These are phyloP conservation scores for Dipodomys spectabilis DNA, from an alignment of 2,113 vertebrate species.

Conservation along the genomic window DNA sequence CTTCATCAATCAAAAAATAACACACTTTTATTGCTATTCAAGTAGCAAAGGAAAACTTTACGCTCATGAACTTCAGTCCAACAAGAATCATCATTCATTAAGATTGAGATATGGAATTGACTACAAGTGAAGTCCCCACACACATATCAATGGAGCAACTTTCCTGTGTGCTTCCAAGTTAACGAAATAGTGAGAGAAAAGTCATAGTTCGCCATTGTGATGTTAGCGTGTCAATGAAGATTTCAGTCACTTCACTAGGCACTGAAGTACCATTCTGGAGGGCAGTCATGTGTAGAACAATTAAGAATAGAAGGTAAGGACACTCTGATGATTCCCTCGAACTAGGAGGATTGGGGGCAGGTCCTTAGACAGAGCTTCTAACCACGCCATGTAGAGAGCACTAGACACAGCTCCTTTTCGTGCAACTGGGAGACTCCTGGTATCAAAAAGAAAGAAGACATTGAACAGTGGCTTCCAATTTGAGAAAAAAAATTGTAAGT, in stretches of 20 bases:
- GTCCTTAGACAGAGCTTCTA: slow-evolving; percentile 95
- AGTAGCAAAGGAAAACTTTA: slow-evolving; percentile 90
- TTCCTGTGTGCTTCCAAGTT: slow-evolving; percentile 90
- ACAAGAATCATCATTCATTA: slow-evolving; percentile 84
- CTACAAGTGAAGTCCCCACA: slow-evolving; percentile 86
- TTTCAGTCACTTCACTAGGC: slow-evolving; percentile 81
- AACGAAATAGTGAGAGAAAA: slow-evolving; percentile 87
- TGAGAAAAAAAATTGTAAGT: neutral
- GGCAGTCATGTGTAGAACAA: slow-evolving; percentile 65
- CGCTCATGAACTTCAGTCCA: slow-evolving; percentile 85
- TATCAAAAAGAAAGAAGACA: slow-evolving; percentile 42
- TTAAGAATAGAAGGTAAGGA: slow-evolving; percentile 99
- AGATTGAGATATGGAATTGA: slow-evolving; percentile 86
- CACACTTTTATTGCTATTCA: slow-evolving; percentile 94
- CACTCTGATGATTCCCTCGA: slow-evolving; percentile 99
- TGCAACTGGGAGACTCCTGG: slow-evolving; percentile 97
- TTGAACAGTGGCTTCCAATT: neutral
- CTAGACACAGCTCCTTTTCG: slow-evolving; percentile 96
- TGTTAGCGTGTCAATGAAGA: slow-evolving; percentile 79
- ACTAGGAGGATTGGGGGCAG: slow-evolving; percentile 96
- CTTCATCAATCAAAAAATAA: slow-evolving; percentile 89
- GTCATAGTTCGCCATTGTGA: slow-evolving; percentile 87
- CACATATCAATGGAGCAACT: slow-evolving; percentile 84
- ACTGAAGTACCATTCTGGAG: slow-evolving; percentile 84
- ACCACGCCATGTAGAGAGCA: slow-evolving; percentile 98